Evolutionary conservation across 1,140 invertebrate species (phyloP).

Genomic region (Rhagoletis pomonella): DNA sequence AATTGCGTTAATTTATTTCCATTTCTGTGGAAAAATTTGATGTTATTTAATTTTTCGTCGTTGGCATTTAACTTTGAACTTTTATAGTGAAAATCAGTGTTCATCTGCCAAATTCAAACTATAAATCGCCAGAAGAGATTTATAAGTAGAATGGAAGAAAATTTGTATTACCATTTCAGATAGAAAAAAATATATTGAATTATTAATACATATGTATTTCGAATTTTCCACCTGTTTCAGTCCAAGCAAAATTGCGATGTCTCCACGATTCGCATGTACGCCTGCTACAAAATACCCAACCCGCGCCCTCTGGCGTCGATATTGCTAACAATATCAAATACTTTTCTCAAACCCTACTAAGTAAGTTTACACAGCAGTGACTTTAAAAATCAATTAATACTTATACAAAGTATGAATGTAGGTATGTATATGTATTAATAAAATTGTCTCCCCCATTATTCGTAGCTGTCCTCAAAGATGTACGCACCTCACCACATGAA

Average conservation of each 20-base stretch:
- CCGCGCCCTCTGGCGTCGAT: slow-evolving; percentile 94
- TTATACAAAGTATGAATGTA: not conserved
- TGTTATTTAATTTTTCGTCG: too few relatives aligned
- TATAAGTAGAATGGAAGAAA: too few relatives aligned
- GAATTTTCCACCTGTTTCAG: too few relatives aligned
- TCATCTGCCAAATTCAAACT: too few relatives aligned
- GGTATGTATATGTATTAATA: slow-evolving; percentile 24
- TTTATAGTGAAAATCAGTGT: too few relatives aligned
- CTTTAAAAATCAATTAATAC: not conserved
- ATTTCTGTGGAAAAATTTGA: too few relatives aligned
- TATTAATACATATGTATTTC: too few relatives aligned
- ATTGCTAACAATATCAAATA: slow-evolving; percentile 98
- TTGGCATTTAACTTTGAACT: too few relatives aligned
- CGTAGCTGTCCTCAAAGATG: slow-evolving; percentile 94
- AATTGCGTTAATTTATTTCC: too few relatives aligned
- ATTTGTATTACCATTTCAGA: too few relatives aligned
- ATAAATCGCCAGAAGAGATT: too few relatives aligned
- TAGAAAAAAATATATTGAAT: too few relatives aligned
- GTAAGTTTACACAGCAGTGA: slow-evolving; percentile 78
- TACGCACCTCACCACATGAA: slow-evolving; percentile 91
- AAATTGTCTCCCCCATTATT: slow-evolving; percentile 53
- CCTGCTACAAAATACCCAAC: slow-evolving; percentile 92
- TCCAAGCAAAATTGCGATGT: slow-evolving; percentile 97
- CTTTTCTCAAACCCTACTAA: slow-evolving; percentile 96
- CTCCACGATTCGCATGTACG: slow-evolving; percentile 97